Evolutionary conservation across 2,113 vertebrate genomes (phyloP).

Genomic region (Crotalus tigris): DNA sequence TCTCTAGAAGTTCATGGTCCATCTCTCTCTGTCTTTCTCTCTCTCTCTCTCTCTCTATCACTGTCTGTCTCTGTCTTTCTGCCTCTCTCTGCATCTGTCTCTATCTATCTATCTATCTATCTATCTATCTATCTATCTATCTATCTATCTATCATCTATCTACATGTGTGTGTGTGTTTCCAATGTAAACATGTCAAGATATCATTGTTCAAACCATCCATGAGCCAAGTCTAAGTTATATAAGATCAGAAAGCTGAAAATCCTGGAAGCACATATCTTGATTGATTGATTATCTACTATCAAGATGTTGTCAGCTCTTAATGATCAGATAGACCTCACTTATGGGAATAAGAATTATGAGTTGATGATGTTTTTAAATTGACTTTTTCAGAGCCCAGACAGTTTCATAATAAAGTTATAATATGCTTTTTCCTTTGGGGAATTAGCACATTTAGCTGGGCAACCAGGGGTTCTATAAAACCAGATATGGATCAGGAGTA

Average conservation of each 20-base stretch:
- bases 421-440: background rate
- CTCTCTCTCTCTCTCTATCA: too few species aligned
- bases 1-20: background rate
- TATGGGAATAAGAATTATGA: background rate
- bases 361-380: background rate
- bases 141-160: too few species aligned
- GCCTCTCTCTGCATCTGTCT: too few species aligned
- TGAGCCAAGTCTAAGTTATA: background rate
- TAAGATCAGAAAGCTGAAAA: background rate
- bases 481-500: background rate
- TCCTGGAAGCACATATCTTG: background rate
- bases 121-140: too few species aligned
- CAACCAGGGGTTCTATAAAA: background rate
- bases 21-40: too few species aligned
- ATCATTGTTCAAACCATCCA: background rate
- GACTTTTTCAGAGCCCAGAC: background rate
- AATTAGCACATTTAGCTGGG: background rate
- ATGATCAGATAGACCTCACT: background rate
- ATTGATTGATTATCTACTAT: background rate
- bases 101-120: too few species aligned
- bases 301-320: background rate
- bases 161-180: too few species aligned
- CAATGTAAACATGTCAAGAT: background rate
- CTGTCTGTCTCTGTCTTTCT: too few species aligned
- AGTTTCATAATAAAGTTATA: background rate